phyloP scores from a whole-genome alignment of 2,888 invertebrate genomes.

The Plebejus anna region DNA sequence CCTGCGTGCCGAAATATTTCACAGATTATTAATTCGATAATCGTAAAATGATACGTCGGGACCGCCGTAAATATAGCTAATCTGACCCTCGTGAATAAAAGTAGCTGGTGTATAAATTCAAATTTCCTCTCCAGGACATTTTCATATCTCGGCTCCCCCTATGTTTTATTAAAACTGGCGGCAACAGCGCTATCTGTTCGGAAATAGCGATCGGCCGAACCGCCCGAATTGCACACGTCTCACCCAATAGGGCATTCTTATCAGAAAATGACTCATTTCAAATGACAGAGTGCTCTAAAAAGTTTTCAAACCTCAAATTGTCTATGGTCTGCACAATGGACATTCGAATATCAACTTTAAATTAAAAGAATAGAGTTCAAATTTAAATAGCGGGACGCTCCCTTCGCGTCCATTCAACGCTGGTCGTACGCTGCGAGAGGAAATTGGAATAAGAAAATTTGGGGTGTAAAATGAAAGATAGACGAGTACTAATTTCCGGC shows the following conservation, averaged over 20 bases:
- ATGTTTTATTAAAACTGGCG: conserved; percentile 76
- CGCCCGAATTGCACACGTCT: conserved; percentile 73
- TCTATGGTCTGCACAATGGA: conserved; percentile 43
- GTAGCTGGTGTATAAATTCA: conserved; percentile 79
- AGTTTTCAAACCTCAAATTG: conserved; percentile 57
- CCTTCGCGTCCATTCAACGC: conserved; percentile 58
- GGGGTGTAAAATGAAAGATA: conserved; percentile 88
- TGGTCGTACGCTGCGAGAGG: conserved; percentile 69
- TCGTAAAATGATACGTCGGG: conserved; percentile 31
- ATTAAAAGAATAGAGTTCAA: conserved; percentile 35
- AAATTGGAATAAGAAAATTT: conserved; percentile 89
- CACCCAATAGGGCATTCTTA: conserved; percentile 82
- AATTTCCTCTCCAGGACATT: conserved; percentile 78
- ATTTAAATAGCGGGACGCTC: conserved; percentile 39
- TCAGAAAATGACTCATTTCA: conserved; percentile 87
- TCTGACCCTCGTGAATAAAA: conserved; percentile 71
- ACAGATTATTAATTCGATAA: conserved; percentile 34
- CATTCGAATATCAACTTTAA: conserved; percentile 46
- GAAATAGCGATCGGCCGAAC: conserved; percentile 74
- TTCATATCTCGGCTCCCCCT: conserved; percentile 76
- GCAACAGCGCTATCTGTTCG: conserved; percentile 76
- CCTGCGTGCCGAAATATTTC: conserved; percentile 30
- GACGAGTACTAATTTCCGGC: conserved; percentile 87
- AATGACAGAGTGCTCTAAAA: conserved; percentile 81
- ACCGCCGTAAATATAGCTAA: conserved; percentile 40